Evolutionary conservation across 2,113 vertebrate species (phyloP), one percentile per base, ranked within the genome.

Genomic region (Morone chrysops): DNA sequence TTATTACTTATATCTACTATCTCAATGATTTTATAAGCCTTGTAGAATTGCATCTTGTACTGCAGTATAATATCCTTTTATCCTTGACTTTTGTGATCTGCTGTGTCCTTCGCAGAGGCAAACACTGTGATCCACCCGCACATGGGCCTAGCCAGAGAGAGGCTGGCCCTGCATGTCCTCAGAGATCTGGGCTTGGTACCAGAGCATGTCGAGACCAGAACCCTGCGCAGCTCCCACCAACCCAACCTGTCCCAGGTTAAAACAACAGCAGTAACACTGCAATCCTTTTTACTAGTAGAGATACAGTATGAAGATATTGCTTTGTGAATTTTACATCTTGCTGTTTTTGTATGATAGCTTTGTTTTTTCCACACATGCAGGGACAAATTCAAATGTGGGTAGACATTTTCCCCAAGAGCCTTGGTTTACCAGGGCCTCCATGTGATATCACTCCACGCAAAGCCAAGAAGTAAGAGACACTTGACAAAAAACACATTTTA

Each of bases 331-430:
- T 1, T 4, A 56, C 1, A 18, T 45, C 12, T 81, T 48, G 12
- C 7, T n/a, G 2, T 51, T 22, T 7, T 10, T 57, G 31, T 56
- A 5, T 61, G 14, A 61, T 43, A 38, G 1, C 6, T 77, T 57
- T 69, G 8, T 36, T 68, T 80, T 81, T 63, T 79, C 4, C 18
- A 47, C 31, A 77, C 82, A 81, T 73, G 1, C 90, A 99, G 98
- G 98, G 98, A 63, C 94, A 92, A 87, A 95, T 99, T 79, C 97
- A 99, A 92, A 98, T 99, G 98, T 99, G 98, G 98, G 97, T 99
- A 7, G 98, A 99, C 89, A 83, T 99, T 84, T 99, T 99, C 78
- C 97, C 98, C 50, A 99, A 99, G 94, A 97, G 88, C 72, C 91
- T 97, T 18, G 98, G 98, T 4, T 92, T 95, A 8, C 97, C 96